These are phyloP conservation scores for Xyrauchen texanus DNA, from an alignment of 2,113 vertebrate species.

Conservation along the genomic window DNA sequence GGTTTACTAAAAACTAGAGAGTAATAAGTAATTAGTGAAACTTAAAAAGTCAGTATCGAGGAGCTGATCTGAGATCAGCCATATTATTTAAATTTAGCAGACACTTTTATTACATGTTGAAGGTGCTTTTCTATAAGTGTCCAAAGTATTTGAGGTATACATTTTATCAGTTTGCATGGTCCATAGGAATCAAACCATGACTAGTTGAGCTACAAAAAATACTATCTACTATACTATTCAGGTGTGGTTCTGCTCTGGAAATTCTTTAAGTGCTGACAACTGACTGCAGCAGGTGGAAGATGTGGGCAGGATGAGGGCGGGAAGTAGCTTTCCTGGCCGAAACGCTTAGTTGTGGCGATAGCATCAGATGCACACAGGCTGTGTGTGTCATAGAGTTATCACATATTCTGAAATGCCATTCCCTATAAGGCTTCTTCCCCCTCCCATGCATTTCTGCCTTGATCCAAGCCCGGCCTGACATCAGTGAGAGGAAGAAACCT, in stretches of 20 bases:
- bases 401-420: conserved; percentile 42
- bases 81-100: too few species aligned
- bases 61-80: too few species aligned
- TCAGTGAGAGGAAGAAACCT: conserved; percentile 29
- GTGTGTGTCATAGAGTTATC: not conserved
- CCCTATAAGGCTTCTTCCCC: conserved; percentile 49
- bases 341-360: conserved; percentile 7
- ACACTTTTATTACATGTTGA: too few species aligned
- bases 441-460: conserved; percentile 13
- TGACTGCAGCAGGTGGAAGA: not conserved
- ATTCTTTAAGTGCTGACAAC: not conserved
- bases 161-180: too few species aligned
- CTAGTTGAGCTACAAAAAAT: too few species aligned
- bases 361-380: conserved; percentile 3
- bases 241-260: conserved; percentile 3
- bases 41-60: too few species aligned
- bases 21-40: too few species aligned
- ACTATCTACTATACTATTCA: not conserved
- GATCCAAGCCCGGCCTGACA: conserved; percentile 30
- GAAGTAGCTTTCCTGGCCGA: conserved; percentile 3
- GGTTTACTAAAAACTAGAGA: too few species aligned
- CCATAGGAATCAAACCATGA: too few species aligned
- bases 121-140: too few species aligned
- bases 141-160: too few species aligned
- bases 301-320: not conserved